phyloP scores from a whole-genome alignment of 2,888 invertebrate genomes.

The Synergus laeviventris region DNA sequence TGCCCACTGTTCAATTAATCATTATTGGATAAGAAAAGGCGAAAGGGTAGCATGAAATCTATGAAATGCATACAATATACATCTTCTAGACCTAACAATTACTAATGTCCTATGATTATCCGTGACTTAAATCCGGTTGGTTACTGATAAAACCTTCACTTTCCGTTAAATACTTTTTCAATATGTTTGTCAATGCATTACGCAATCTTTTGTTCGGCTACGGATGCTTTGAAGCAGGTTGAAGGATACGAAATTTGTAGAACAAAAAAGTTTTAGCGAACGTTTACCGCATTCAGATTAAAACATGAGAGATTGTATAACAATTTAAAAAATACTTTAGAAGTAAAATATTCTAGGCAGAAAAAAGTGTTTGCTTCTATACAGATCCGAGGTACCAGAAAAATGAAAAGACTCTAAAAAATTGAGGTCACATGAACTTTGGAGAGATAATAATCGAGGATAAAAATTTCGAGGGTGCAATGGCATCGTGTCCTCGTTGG shows the following conservation, averaged over 20 bases:
- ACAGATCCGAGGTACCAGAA: not conserved
- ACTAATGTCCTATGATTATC: no score
- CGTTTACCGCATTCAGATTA: no score
- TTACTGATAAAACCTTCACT: no score
- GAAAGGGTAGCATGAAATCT: not conserved
- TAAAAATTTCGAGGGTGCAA: slow-evolving; percentile 19
- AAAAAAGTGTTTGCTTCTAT: not conserved
- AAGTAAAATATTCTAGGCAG: no score
- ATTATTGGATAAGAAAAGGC: slow-evolving; percentile 12
- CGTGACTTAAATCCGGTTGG: no score
- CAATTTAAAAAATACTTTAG: no score
- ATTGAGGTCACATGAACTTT: slow-evolving; percentile 12
- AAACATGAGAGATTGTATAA: no score
- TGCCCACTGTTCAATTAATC: not conserved
- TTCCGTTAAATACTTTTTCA: no score
- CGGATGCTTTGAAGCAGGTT: slow-evolving; percentile 9
- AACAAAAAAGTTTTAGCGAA: not conserved
- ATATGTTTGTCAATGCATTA: slow-evolving; percentile 1
- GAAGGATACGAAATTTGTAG: not conserved
- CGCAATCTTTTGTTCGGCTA: not conserved
- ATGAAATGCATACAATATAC: not conserved
- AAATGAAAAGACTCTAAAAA: not conserved
- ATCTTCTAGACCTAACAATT: no score
- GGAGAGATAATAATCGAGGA: slow-evolving; percentile 9
- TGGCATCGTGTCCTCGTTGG: slow-evolving; percentile 7